Base-by-base conservation (phyloP, 1,140 invertebrate species). In the Trialeurodes vaporariorum region DNA sequence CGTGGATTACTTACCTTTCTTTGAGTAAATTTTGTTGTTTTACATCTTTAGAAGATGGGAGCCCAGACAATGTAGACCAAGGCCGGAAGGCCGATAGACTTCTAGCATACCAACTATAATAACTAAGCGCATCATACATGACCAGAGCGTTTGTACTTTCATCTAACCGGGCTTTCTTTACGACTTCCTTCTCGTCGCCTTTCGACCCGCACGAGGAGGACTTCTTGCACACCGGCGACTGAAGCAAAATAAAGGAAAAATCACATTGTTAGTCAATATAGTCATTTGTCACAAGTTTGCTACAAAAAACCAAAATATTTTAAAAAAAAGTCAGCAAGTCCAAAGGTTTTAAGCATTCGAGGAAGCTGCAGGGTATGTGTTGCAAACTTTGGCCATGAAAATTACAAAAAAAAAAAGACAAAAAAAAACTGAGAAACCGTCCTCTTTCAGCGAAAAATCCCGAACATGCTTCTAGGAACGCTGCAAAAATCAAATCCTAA, bases 1-100 rank as follows among this genome's bases (percentile, higher is more conserved):
- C n/a, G n/a, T n/a, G n/a, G n/a, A n/a, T n/a, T n/a, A n/a, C n/a
- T 49, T 49, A 49, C 34, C 34, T 49, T 49, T 49, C 34, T 49
- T 49, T 49, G 34, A 49, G 34, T 49, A 49, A 49, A 49, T 49
- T 49, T 49, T 49, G 34, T 49, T 49, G 34, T 49, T 49, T 49
- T 49, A 49, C 34, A 49, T 49, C 34, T 49, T 49, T 49, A 5
- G 34, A 17, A 49, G 34, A 49, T 49, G 34, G 34, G 5, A 49
- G 17, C 17, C 17, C 5, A 17, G 34, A 49, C 17, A 49, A 49
- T 5, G 34, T 49, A 9, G 34, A 49, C 34, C 34, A 49, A 49
- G 34, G 34, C 34, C 34, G 34, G 34, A 49, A 49, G 34, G 34
- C 34, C 17, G 34, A 49, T 17, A 49, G 17, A 17, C 34, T 49